Conservation (phyloP, 2,888 invertebrate genomes). For the Scaptomyza parva region DNA sequence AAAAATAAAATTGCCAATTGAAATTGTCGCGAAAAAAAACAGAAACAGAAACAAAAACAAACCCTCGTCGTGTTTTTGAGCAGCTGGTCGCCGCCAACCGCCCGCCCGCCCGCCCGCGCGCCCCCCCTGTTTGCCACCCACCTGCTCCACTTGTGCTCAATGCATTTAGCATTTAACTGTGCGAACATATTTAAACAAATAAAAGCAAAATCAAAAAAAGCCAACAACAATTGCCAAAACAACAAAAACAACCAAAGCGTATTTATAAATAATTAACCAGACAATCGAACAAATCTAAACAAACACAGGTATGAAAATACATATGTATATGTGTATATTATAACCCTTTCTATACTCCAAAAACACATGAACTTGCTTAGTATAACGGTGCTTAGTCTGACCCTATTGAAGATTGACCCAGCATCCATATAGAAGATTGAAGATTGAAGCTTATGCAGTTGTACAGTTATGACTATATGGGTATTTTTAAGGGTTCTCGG, state of each 20-base stretch:
- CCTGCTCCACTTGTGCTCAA: not conserved
- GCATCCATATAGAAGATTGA: no score
- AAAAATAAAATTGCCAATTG: conserved; percentile 47
- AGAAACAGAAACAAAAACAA: not conserved
- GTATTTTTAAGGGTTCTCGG: no score
- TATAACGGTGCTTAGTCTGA: no score
- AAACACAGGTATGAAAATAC: conserved; percentile 32
- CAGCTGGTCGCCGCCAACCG: not conserved
- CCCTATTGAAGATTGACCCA: no score
- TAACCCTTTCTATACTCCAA: no score
- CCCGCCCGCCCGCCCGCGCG: not conserved
- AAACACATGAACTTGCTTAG: no score
- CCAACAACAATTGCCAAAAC: conserved; percentile 35
- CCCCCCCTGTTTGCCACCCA: no score
- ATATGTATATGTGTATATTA: no score
- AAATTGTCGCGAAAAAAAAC: conserved; percentile 35
- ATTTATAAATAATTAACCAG: conserved; percentile 42
- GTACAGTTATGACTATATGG: no score
- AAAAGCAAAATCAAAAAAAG: not conserved
- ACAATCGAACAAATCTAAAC: conserved; percentile 14
- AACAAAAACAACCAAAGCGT: conserved; percentile 14
- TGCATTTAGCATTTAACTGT: conserved; percentile 63
- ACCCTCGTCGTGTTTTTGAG: conserved; percentile 21
- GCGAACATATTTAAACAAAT: conserved; percentile 47
- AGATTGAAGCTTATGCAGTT: no score